Evolutionary conservation across 2,113 vertebrate species (phyloP).

Genomic region (Melanerpes formicivorus): DNA sequence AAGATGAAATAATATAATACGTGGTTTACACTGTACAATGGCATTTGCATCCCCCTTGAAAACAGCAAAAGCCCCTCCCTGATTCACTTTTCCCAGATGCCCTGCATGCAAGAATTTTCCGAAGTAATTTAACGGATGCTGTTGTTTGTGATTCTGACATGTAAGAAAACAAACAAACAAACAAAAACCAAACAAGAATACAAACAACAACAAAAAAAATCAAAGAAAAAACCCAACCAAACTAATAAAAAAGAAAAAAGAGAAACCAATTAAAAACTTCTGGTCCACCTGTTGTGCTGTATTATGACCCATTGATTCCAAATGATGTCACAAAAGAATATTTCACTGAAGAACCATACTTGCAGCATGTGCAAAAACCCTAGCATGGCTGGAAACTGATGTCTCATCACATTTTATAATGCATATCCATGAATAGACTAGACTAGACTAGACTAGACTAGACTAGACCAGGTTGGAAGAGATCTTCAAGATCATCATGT

Average conservation of each 20-base stretch:
- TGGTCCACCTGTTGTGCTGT: slow-evolving; percentile 70
- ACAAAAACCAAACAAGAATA: too few relatives aligned
- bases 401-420: slow-evolving; percentile 6
- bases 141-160: slow-evolving; percentile 69
- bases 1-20: slow-evolving; percentile 49
- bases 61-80: slow-evolving; percentile 14
- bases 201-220: not conserved
- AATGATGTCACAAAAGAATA: slow-evolving; percentile 68
- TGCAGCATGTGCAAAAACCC: slow-evolving; percentile 41
- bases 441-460: too few relatives aligned
- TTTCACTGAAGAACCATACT: slow-evolving; percentile 30
- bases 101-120: slow-evolving; percentile 52
- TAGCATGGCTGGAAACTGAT: slow-evolving; percentile 39
- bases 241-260: slow-evolving; percentile 23
- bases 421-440: not conserved
- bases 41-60: slow-evolving; percentile 50
- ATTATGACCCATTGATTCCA: slow-evolving; percentile 63
- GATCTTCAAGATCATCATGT: too few relatives aligned
- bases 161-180: too few relatives aligned
- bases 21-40: slow-evolving; percentile 46
- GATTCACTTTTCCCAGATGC: slow-evolving; percentile 60
- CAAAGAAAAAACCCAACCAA: not conserved
- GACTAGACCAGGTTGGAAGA: too few relatives aligned
- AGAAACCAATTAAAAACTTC: slow-evolving; percentile 67
- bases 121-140: slow-evolving; percentile 69